Conservation (phyloP, 2,113 vertebrate species). For the Alectura lathami region DNA sequence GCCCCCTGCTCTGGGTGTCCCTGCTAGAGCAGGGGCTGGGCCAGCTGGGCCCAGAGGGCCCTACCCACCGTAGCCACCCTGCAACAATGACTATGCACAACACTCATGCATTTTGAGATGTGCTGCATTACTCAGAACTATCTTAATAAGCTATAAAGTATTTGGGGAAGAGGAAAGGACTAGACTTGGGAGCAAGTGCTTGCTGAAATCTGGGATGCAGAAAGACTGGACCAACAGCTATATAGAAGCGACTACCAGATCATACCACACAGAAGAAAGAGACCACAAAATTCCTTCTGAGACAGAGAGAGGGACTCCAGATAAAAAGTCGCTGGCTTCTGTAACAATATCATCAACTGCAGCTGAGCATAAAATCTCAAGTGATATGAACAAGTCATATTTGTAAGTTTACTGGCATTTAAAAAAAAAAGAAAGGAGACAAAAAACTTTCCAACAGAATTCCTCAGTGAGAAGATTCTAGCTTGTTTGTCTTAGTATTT, state of each 20-base stretch:
- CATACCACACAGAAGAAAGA: not conserved
- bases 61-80: not conserved
- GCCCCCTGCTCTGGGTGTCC: not conserved
- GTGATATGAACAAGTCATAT: not conserved
- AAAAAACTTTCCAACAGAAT: not conserved
- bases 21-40: not conserved
- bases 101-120: not conserved
- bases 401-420: not conserved
- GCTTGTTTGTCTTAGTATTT: not conserved
- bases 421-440: not conserved
- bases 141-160: not conserved
- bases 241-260: accelerated
- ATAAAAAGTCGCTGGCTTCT: not conserved
- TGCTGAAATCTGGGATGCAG: not conserved
- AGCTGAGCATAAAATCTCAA: not conserved
- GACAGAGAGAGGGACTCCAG: not conserved
- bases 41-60: not conserved
- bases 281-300: not conserved
- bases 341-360: not conserved
- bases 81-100: not conserved
- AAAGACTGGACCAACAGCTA: not conserved
- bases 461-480: not conserved
- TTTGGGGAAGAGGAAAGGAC: not conserved
- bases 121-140: not conserved
- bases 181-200: not conserved